Evolutionary conservation across 2,888 invertebrate species (phyloP), one percentile per base, ranked within the genome.

Genomic region (Campoplex nolae): DNA sequence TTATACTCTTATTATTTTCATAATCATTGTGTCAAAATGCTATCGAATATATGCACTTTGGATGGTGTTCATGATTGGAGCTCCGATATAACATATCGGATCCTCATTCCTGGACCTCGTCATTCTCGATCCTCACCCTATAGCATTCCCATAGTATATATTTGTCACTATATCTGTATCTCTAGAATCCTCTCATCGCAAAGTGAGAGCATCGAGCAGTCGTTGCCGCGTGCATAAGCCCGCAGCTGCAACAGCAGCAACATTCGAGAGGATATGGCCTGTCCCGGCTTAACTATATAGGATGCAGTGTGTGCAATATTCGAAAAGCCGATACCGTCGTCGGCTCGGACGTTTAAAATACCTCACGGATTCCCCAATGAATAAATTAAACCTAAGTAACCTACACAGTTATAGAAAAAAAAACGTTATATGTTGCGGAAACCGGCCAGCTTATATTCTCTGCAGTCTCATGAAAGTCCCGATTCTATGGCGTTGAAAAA

Each of bases 381-480:
- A 91, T 91, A 91, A 91, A 91, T 91, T 91, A 90, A 88, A 89
- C n/a, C 76, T 68, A 80, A 85, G 83, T 85, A 87, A 85, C 83
- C 48, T 51, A 87, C 85, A 87, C 42, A 85, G 77, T 68, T 71
- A 84, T 84, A 32, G 32, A 62, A 62, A 32, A 62, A 62, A 62
- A 62, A 62, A 84, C n/a, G 67, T 51, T 45, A 38, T 8, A 23
- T 67, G 65, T 58, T 58, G 45, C 3, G 42, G 68, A 68, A 32
- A 28, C 58, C 16, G 9, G 71, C 45, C 54, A 70, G 78, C 84
- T 87, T 78, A 82, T 81, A 45, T 82, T 78, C 54, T 79, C 67
- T 38, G n/a, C 32, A 62, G 74, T 62, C 45, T 83, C 58, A 67
- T 79, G 70, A 78, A 79, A 82, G 76, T 42, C 82, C 58, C 56